These are phyloP conservation scores for Mormyrus hasselquistii DNA, from an alignment of 2,797 vertebrate species.

Conservation along the genomic window DNA sequence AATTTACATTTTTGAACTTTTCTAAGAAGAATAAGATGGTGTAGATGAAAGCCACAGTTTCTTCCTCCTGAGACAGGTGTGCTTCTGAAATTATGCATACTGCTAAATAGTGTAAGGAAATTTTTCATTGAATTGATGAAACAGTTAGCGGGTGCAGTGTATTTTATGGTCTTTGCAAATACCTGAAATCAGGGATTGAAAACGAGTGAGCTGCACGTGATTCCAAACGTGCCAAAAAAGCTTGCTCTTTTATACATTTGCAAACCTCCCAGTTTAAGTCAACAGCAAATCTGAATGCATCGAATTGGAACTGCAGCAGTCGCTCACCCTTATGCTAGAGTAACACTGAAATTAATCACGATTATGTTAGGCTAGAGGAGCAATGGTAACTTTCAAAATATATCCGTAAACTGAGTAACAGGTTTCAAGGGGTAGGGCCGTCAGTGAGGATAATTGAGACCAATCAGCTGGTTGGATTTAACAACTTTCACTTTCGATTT, in stretches of 20 bases:
- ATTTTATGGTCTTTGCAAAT: not conserved
- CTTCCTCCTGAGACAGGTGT: not conserved
- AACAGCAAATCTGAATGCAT: not conserved
- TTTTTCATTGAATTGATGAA: not conserved
- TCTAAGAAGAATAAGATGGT: not conserved
- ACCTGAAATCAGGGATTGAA: not conserved
- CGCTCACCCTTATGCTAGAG: not conserved
- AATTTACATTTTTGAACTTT: not conserved
- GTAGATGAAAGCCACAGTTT: not conserved
- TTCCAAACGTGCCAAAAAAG: not conserved
- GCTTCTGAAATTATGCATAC: not conserved
- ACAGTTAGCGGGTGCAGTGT: not conserved
- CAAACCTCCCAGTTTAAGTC: not conserved
- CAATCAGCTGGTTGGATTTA: not conserved
- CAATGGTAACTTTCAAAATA: not conserved
- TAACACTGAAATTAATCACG: not conserved
- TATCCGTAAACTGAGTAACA: not conserved
- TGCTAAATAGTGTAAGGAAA: not conserved
- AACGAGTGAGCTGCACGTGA: not conserved
- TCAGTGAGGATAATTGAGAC: not conserved
- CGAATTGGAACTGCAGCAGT: not conserved
- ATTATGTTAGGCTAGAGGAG: not conserved
- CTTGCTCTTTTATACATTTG: not conserved
- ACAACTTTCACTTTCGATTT: slow-evolving; percentile 17
- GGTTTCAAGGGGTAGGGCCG: not conserved